Base-by-base conservation (phyloP, 92 coral and sea anemone species). In the Bergia sp. region DNA sequence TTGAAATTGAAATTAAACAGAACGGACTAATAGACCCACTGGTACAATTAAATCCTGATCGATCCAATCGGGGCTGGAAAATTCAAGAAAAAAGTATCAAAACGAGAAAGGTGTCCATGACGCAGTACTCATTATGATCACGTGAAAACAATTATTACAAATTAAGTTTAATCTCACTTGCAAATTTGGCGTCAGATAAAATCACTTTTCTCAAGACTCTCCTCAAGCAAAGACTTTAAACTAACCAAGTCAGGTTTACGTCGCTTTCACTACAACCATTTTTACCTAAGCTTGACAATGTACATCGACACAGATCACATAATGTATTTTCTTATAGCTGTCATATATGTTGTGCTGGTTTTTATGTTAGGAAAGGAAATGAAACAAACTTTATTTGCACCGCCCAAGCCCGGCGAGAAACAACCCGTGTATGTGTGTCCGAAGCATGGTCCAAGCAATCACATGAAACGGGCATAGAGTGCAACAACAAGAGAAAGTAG, bases 361-460 rank as follows among this genome's bases (percentile, higher is more conserved):
- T 23, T 69, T 2, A 44, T 84, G 36, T 23, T 84, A 42, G 66
- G 87, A 36, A 84, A 71, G 77, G 79, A 84, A 23, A 84, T 84
- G 87, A 84, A 84, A 84, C 64, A 84, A 37, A 84, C 87, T 13
- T 36, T 84, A 23, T 71, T 84, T 38, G 75, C 50, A 12, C 86
- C 55, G 38, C 67, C 66, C 23, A 84, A 84, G 55, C 53, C 87
- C 7, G 61, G 79, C 64, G 77, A 71, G 77, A 84, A 84, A 29
- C 79, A 3, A 12, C 13, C 49, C 2, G 77, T 84, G 5, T 84
- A 84, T 47, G 45, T 69, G 67, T 84, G 87, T 79, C 87, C 87
- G 15, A 84, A 69, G 23, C 79, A 84, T 43, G 87, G 66, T 8
- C n/a, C 61, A 9, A 37, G 13, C 39, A 21, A 36, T 21, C 66